A percentile compares a stretch with the other conserved stretches of the same genome.
Conservation (phyloP, 2,888 invertebrate species). For the Acanthopleura granulata region DNA sequence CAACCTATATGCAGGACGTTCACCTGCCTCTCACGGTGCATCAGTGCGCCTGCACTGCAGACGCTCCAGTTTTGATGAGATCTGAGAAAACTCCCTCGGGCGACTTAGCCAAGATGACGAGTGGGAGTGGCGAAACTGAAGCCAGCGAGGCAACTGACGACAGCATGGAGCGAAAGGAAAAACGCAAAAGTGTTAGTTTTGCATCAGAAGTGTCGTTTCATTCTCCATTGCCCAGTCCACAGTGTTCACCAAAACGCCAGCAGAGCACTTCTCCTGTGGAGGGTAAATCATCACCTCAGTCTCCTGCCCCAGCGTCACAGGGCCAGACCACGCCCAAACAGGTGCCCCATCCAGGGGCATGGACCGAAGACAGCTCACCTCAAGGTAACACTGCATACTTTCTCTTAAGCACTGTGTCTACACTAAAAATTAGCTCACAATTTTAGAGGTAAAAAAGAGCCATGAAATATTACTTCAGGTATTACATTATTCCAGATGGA, state of each 20-base stretch:
- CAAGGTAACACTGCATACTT: too few species aligned
- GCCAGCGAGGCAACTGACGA: constrained; percentile 20
- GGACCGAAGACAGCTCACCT: too few species aligned
- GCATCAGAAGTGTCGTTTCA: constrained; percentile 67
- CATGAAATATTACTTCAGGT: too few species aligned
- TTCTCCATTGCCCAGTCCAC: constrained; percentile 53
- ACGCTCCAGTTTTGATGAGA: background rate
- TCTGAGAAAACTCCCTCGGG: constrained; percentile 2
- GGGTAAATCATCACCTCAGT: too few species aligned
- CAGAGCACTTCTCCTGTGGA: background rate
- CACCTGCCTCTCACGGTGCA: background rate
- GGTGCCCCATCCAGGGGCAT: too few species aligned
- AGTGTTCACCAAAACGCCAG: constrained; percentile 39
- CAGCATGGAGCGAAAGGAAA: constrained; percentile 28
- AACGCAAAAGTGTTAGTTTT: constrained; percentile 66
- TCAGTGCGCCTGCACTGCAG: background rate
- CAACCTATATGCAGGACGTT: constrained; percentile 11
- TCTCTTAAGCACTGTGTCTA: too few species aligned
- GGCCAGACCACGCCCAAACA: background rate
- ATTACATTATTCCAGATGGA: too few species aligned
- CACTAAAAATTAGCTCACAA: too few species aligned
- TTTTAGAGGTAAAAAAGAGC: too few species aligned
- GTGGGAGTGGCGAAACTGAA: constrained; percentile 4
- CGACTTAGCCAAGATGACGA: background rate
- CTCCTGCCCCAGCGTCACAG: background rate